These are phyloP conservation scores for Cryptomyrus ogoouensis DNA, from an alignment of 2,113 vertebrate genomes.

Conservation along the genomic window DNA sequence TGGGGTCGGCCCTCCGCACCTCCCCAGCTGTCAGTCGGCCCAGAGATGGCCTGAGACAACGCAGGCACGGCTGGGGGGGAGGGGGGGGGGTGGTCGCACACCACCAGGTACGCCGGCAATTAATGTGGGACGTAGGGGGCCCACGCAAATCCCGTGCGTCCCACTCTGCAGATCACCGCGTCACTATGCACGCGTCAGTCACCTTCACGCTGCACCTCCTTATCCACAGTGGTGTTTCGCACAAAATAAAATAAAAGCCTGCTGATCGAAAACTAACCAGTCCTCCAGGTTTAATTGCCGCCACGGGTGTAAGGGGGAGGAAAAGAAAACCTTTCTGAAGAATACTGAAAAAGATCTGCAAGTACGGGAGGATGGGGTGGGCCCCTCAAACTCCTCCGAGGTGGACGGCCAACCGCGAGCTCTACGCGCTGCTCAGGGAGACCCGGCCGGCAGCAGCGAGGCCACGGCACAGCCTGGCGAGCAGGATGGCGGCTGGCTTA, in stretches of 20 bases:
- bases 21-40: constrained; percentile 50
- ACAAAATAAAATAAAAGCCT: background rate
- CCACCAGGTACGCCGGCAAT: background rate
- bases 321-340: background rate
- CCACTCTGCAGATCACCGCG: background rate
- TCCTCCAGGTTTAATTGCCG: background rate
- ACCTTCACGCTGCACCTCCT: background rate
- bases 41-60: constrained; percentile 29
- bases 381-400: background rate
- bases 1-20: constrained; percentile 50
- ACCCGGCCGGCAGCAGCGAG: too few species aligned
- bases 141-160: background rate
- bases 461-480: background rate
- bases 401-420: background rate
- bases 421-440: background rate
- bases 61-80: background rate
- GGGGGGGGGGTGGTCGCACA: background rate
- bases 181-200: background rate
- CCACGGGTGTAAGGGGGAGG: background rate
- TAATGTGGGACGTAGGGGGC: background rate
- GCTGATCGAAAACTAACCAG: background rate
- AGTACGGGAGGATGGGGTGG: background rate
- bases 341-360: background rate
- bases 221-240: background rate
- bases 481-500: background rate